Percentiles rank a stretch among this genome's conserved stretches.
These are phyloP conservation scores for Malurus leucopterus DNA, from an alignment of 2,797 vertebrate species.

Conservation along the genomic window DNA sequence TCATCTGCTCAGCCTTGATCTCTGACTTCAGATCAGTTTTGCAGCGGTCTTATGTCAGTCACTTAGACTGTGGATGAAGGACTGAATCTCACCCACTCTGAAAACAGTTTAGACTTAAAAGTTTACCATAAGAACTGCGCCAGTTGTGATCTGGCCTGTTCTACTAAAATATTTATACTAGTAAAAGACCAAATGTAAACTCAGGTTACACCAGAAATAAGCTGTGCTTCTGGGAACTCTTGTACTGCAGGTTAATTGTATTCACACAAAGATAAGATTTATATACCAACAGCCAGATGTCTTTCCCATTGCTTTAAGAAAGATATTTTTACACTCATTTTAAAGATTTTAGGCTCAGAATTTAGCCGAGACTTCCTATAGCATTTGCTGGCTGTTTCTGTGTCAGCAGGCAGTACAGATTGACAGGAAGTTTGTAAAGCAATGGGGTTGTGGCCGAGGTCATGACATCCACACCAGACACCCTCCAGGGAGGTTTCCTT, in stretches of 20 bases:
- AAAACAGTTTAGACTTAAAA: slow-evolving; percentile 20
- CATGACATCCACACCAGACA: neutral
- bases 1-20: neutral
- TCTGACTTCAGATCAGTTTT: neutral
- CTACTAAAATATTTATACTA: slow-evolving; percentile 47
- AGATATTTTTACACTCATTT: neutral
- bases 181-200: slow-evolving; percentile 35
- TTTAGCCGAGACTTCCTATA: neutral
- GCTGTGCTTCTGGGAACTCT: neutral
- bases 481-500: neutral
- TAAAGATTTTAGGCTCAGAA: neutral
- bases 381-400: neutral
- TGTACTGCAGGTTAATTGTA: slow-evolving; percentile 1
- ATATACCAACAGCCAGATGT: neutral
- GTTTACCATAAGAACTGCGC: neutral
- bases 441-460: neutral
- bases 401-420: neutral
- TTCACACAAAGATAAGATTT: neutral
- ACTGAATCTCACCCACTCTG: neutral
- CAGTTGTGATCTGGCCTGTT: slow-evolving; percentile 10
- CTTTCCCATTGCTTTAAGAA: neutral
- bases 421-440: neutral
- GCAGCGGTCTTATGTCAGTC: neutral
- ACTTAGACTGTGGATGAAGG: neutral
- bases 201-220: slow-evolving; percentile 29